phyloP scores from a whole-genome alignment of 2,113 vertebrate species.

The Sander vitreus region DNA sequence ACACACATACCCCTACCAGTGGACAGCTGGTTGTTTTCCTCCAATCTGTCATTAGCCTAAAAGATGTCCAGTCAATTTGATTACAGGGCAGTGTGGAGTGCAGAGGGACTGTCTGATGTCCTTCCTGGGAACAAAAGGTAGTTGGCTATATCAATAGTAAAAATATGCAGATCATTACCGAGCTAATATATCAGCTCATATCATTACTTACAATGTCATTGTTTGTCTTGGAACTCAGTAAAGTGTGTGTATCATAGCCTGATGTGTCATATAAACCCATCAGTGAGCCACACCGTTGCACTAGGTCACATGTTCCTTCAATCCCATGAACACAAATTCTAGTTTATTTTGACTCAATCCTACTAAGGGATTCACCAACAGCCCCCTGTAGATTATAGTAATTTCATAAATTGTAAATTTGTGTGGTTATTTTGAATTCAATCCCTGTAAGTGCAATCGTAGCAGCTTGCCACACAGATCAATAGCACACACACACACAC shows the following conservation, averaged over 20 bases:
- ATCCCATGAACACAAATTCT: no score
- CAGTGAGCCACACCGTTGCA: no score
- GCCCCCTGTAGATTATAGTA: background rate
- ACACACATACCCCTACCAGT: background rate
- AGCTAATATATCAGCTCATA: background rate
- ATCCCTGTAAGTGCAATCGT: background rate
- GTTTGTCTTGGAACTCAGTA: background rate
- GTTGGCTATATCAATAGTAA: background rate
- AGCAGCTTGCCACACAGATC: background rate
- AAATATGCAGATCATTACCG: background rate
- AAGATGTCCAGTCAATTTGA: constrained; percentile 24
- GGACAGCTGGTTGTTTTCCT: constrained; percentile 49
- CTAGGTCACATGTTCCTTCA: no score
- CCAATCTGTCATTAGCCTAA: constrained; percentile 60
- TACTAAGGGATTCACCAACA: no score
- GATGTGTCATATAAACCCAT: no score
- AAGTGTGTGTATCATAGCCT: background rate
- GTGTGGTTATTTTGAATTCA: background rate
- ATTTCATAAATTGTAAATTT: background rate
- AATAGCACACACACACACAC: no score
- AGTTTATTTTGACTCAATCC: no score
- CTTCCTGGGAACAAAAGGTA: constrained; percentile 17
- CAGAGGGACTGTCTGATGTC: background rate
- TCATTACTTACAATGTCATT: background rate
- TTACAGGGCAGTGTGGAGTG: constrained; percentile 41